Evolutionary conservation across 2,888 invertebrate genomes (phyloP).

Genomic region (Ophion ventricosus): DNA sequence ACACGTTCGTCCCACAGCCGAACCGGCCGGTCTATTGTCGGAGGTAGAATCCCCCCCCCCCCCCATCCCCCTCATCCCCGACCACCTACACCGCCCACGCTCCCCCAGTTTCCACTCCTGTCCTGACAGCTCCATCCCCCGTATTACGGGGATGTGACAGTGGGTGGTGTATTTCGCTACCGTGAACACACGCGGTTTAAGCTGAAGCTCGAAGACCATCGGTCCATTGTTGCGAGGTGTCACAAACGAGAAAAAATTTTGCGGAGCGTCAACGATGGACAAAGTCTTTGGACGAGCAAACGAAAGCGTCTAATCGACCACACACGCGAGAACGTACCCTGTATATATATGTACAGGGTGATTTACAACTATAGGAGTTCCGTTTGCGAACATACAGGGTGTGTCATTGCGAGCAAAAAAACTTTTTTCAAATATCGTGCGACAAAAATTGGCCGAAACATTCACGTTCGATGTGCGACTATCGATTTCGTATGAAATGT

Average conservation of each 20-base stretch:
- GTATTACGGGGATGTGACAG: not conserved
- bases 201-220: slow-evolving; percentile 34
- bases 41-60: not conserved
- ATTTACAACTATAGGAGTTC: too few species aligned
- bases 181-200: slow-evolving; percentile 43
- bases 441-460: too few species aligned
- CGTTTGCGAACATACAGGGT: too few species aligned
- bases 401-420: too few species aligned
- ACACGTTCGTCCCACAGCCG: not conserved
- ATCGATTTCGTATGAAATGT: too few species aligned
- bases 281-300: slow-evolving; percentile 52
- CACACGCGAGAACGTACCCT: slow-evolving; percentile 23
- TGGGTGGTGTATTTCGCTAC: slow-evolving; percentile 40
- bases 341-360: too few species aligned
- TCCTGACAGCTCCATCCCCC: too few species aligned
- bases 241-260: slow-evolving; percentile 19
- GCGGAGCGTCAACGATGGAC: slow-evolving; percentile 8
- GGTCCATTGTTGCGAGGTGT: slow-evolving; percentile 39
- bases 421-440: too few species aligned
- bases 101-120: too few species aligned
- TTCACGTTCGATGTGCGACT: too few species aligned
- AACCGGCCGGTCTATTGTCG: not conserved
- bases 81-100: not conserved
- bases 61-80: too few species aligned
- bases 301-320: slow-evolving; percentile 37